Evolutionary conservation across 2,113 vertebrate genomes (phyloP).

Genomic region (Macroglossus sobrinus): DNA sequence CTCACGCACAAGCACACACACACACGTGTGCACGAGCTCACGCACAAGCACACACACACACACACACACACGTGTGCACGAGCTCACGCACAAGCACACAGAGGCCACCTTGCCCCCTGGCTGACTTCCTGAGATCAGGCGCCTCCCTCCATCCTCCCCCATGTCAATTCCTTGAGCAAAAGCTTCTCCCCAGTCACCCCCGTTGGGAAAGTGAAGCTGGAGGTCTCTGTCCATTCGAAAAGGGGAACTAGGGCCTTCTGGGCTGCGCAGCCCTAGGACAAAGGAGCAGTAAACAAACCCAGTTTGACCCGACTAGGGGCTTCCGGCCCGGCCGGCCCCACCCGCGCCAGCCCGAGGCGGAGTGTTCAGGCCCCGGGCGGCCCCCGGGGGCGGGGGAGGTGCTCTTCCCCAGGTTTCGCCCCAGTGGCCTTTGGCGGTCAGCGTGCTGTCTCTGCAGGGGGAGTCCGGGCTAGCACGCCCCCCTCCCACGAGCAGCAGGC

Average conservation of each 20-base stretch:
- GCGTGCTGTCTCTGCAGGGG: background rate
- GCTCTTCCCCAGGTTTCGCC: background rate
- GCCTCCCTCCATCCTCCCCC: background rate
- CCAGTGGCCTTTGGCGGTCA: background rate
- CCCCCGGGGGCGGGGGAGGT: background rate
- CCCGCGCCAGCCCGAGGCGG: background rate
- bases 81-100: background rate
- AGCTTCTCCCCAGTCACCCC: background rate
- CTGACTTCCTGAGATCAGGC: background rate
- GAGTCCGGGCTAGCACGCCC: background rate
- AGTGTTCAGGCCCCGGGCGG: background rate
- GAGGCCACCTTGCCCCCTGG: background rate
- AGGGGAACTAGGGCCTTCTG: too few relatives aligned
- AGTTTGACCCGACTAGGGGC: background rate
- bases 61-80: too few relatives aligned
- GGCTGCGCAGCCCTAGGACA: background rate
- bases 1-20: too few relatives aligned
- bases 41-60: background rate
- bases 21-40: too few relatives aligned
- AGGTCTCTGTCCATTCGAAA: background rate
- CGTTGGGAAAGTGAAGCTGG: background rate
- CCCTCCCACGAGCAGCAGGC: rapidly evolving
- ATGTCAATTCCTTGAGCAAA: background rate
- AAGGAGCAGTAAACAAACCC: background rate
- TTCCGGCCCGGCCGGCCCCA: rapidly evolving